Conservation (phyloP, 2,888 invertebrate genomes). For the Cantharis rufa region DNA sequence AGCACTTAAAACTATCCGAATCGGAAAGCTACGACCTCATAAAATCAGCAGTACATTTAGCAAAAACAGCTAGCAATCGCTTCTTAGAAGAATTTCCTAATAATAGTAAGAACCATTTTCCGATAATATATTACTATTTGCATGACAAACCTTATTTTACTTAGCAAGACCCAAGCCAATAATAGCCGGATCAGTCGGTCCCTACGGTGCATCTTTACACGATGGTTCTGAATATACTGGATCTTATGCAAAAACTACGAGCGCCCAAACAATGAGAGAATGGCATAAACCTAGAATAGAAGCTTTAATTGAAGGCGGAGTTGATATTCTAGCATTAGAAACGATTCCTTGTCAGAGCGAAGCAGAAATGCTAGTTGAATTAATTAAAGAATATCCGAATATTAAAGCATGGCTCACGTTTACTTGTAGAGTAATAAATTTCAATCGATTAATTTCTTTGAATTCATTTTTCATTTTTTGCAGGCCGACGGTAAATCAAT, state of each 20-base stretch:
- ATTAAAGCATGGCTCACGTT: constrained; percentile 87
- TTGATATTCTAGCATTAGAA: constrained; percentile 86
- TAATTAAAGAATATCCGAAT: constrained; percentile 78
- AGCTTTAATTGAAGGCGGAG: constrained; percentile 78
- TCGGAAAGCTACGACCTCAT: constrained; percentile 75
- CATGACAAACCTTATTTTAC: constrained; percentile 10
- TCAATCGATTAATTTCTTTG: not conserved
- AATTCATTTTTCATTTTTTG: not conserved
- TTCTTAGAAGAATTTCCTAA: constrained; percentile 58
- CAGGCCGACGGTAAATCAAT: constrained; percentile 66
- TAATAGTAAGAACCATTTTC: constrained; percentile 31
- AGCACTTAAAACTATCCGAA: constrained; percentile 71
- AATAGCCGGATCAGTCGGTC: constrained; percentile 89
- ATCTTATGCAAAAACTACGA: constrained; percentile 70
- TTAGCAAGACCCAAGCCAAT: constrained; percentile 57
- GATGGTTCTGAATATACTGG: constrained; percentile 96
- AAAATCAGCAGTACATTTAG: constrained; percentile 72
- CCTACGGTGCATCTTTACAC: constrained; percentile 87
- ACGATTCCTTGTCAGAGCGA: constrained; percentile 87
- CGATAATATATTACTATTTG: not conserved
- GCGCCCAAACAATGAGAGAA: constrained; percentile 67
- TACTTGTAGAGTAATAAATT: constrained; percentile 73
- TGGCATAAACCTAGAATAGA: constrained; percentile 86
- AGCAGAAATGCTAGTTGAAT: constrained; percentile 79
- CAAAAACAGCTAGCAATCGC: constrained; percentile 70